Conservation (phyloP, 2,113 vertebrate species). For the Emydura subglobosa region DNA sequence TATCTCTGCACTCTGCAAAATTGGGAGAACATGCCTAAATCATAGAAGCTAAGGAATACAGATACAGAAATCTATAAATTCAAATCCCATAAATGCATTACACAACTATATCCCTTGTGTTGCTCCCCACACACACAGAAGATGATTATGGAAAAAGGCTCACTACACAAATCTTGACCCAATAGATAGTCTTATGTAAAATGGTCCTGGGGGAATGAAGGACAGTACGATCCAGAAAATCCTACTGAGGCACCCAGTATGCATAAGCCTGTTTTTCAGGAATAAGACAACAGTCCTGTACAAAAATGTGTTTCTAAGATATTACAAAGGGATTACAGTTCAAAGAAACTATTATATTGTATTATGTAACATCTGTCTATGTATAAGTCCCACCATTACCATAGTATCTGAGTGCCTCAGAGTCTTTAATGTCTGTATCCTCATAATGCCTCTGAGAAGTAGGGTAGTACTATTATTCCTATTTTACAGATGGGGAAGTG, state of each 20-base stretch:
- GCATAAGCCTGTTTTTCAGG: neutral
- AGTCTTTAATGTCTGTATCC: neutral
- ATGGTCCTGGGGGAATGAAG: neutral
- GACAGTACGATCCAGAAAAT: neutral
- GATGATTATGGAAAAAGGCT: too few species aligned
- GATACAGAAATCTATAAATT: neutral
- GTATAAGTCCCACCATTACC: neutral
- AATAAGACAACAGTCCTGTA: neutral
- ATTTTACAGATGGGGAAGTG: neutral
- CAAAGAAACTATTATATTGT: neutral
- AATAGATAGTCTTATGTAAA: neutral
- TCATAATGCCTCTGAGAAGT: neutral
- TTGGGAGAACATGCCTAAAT: neutral
- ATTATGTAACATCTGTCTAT: neutral
- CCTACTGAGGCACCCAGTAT: neutral
- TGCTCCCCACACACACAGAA: neutral
- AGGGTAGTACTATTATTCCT: neutral
- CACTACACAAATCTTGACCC: neutral
- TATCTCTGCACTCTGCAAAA: neutral
- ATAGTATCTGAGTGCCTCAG: neutral
- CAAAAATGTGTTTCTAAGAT: neutral
- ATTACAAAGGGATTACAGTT: neutral
- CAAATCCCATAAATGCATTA: neutral
- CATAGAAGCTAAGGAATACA: neutral
- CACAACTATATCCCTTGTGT: accelerated